Conservation (phyloP, 2,113 vertebrate species). For the Laterallus jamaicensis region DNA sequence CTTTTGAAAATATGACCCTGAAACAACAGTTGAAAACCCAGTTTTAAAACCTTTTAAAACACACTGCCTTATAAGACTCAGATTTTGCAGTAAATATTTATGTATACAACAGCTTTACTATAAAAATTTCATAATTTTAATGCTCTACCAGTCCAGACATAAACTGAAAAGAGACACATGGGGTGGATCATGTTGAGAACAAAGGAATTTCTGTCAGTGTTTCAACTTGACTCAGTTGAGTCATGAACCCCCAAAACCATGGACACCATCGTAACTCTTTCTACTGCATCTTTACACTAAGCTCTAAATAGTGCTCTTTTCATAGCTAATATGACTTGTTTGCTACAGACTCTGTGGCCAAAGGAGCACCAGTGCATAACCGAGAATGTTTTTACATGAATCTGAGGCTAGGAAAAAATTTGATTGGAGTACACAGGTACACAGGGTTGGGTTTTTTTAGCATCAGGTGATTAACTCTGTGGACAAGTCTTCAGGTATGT, state of each 20-base stretch:
- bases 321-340: background rate
- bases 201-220: background rate
- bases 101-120: background rate
- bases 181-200: background rate
- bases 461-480: background rate
- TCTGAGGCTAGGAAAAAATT: background rate
- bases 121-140: background rate
- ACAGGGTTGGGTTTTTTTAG: accelerated
- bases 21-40: background rate
- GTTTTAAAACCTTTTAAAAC: background rate
- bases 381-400: background rate
- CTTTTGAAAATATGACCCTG: background rate
- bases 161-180: background rate
- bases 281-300: background rate
- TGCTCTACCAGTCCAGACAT: background rate
- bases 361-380: background rate
- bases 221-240: background rate
- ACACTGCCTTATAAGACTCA: background rate
- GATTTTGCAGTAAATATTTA: background rate
- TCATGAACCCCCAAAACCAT: background rate
- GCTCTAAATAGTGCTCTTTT: background rate
- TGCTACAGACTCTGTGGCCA: background rate
- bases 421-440: background rate
- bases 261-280: background rate
- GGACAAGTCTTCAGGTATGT: background rate